Base-by-base conservation (phyloP, 2,797 vertebrate genomes). In the Urophycis tenuis region DNA sequence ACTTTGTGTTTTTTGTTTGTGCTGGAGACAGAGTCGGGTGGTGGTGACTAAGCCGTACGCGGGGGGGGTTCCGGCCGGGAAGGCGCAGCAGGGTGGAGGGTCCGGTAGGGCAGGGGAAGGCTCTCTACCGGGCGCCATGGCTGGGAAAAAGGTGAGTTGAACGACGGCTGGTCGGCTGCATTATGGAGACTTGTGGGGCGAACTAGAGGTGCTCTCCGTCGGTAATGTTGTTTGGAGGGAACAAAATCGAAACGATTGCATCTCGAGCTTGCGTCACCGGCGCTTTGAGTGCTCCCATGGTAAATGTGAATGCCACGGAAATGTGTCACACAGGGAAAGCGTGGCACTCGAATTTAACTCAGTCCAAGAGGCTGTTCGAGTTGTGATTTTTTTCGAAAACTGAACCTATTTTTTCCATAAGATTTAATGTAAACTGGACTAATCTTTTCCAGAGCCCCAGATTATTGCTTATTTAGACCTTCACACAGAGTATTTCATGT, bases 11-110 rank as follows among this genome's bases (percentile, higher is more conserved):
- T 53, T 75, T 64, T 29, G 80, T 67, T 80, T n/a, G n/a, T n/a
- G n/a, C n/a, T n/a, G n/a, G 84, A 78, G 84, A 67, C 90, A 99
- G 78, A 94, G 94, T 85, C 95, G 97, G 3, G 89, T 97, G 71
- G 96, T 99, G 85, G 94, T 98, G 86, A 95, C 93, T 0, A 95
- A 94, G 82, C 86, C 91, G 67, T 81, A 81, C 22, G 91, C 78
- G 25, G 80, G 87, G 15, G 86, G 87, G 69, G 80, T 90, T 79
- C 73, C 83, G 0, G 82, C n/a, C 87, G 80, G 83, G 1, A 91
- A 91, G 53, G 87, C 77, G 69, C 90, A 90, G 0, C 82, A 84
- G 85, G 86, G 90, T 64, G 89, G 91, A 3, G 90, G 75, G 64
- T 30, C 82, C 0, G 85, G 89, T 31, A 78, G 86, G 32, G 92